Base-by-base conservation (phyloP, 2,797 vertebrate species). In the Hipposideros larvatus region DNA sequence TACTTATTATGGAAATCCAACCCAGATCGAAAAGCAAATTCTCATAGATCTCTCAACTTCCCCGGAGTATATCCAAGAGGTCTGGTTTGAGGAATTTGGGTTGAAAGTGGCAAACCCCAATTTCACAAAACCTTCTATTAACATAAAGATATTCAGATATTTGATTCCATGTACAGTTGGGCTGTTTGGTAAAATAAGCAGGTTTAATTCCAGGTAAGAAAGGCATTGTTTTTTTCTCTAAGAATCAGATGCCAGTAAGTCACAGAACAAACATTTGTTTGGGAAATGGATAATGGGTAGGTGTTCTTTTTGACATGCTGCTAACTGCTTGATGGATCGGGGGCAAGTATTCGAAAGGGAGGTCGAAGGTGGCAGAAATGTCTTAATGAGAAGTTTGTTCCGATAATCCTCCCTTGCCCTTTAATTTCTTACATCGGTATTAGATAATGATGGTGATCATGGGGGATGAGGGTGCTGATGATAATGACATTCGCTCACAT, bases 1-100 rank as follows among this genome's bases (percentile, higher is more conserved):
- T 31, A 55, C 46, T 51, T 82, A 92, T 46, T 48, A 78, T 43
- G 90, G 85, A 94, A 90, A 82, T 51, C 43, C 95, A 95, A 73
- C n/a, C 13, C n/a, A 90, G 71, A 63, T 88, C 92, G 85, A 57
- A 95, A 95, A 90, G 22, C 11, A 43, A 65, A 28, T 74, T 88
- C 57, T 96, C 28, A 51, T 3, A 79, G 92, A 48, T 19, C n/a
- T 65, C 51, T 91, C 55, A 31, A 4, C 53, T 86, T 14, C 28
- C 46, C 59, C 16, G 31, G 66, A 87, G 46, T 31, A 61, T 18
- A 37, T 37, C 26, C 59, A 87, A 74, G 31, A 95, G 28, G 63
- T 87, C 22, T 19, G 48, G 11, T 48, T 46, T 53, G 84, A 84
- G 84, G 86, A 48, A 46, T 19, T 85, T 19, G 92, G 87, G 14